Percentiles rank a stretch among this genome's conserved stretches.
Evolutionary conservation across 2,888 invertebrate genomes (phyloP).

Genomic region (Pollenia griseotomentosa): DNA sequence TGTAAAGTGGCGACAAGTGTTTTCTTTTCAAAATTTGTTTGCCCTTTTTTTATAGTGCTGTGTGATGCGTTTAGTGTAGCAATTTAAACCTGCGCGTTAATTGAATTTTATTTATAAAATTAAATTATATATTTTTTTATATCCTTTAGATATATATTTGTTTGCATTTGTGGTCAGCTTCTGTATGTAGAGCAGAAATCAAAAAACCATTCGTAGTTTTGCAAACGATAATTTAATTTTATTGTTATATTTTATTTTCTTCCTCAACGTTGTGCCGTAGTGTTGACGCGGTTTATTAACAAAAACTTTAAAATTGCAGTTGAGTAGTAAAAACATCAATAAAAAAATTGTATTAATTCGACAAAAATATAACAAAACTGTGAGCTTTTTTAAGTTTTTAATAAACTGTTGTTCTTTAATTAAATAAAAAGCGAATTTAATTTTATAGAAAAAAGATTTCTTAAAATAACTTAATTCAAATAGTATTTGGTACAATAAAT

Average conservation of each 20-base stretch:
- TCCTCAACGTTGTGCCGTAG: background rate
- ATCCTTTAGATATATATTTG: constrained; percentile 15
- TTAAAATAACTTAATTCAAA: too few species aligned
- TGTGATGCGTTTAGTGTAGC: constrained; percentile 58
- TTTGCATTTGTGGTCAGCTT: constrained; percentile 42
- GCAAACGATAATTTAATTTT: constrained; percentile 66
- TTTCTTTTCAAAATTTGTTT: constrained; percentile 20
- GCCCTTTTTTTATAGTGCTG: background rate
- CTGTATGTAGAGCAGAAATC: background rate
- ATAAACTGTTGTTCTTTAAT: too few species aligned
- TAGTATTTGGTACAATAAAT: too few species aligned
- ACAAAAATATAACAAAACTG: constrained; percentile 8
- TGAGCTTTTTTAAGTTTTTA: background rate
- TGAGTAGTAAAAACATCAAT: background rate
- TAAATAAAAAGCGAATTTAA: too few species aligned
- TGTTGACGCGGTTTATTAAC: background rate
- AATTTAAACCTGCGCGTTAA: constrained; percentile 73
- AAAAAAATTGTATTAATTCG: constrained; percentile 16
- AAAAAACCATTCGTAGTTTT: background rate
- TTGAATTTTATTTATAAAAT: constrained; percentile 67
- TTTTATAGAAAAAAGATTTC: too few species aligned
- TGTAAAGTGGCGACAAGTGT: constrained; percentile 66
- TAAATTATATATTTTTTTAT: constrained; percentile 59
- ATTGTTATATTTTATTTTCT: constrained; percentile 48
- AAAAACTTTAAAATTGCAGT: background rate